Base-by-base conservation (phyloP, 2,797 vertebrate genomes). In the Rhincodon typus region DNA sequence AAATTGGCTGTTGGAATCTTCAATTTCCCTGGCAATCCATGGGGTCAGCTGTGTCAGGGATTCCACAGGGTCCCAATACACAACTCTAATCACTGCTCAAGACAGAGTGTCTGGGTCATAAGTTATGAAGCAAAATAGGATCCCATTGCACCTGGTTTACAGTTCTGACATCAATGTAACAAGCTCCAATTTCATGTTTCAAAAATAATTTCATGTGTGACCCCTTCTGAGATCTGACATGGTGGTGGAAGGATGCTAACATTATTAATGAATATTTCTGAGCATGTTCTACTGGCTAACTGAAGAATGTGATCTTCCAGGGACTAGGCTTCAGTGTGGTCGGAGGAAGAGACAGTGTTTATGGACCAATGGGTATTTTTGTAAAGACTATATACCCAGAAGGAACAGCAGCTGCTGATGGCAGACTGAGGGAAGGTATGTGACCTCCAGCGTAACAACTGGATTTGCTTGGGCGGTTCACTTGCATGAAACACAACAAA, bases 301-400 rank as follows among this genome's bases (percentile, higher is more conserved):
- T 88, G 62, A 87, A 34, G 6, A 95, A 27, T 95, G 69, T 95
- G 72, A 94, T 53, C 69, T 77, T 25, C 96, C 95, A 98, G 99
- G 99, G 98, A 95, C 97, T 99, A 95, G 99, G 99, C 94, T 99
- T 99, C 97, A 99, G 99, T 96, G 99, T 99, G 0, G 99, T 99
- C 0, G 99, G 99, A 53, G 99, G 99, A 0, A 97, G 97, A 96
- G 99, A 99, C 98, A 99, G 99, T 96, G 98, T 98, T 97, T 98
- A 98, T 0, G 99, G 99, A 30, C 99, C 98, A 38, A 99, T 99
- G 97, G 99, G 99, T 82, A 99, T 99, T 96, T 99, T 99, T 0
- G 98, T 99, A 46, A 99, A 99, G 97, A 99, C 98, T 84, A 99
- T 99, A 96, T 99, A 99, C 96, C 98, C 98, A 2, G 98, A 98